Base-by-base conservation (phyloP, 2,113 vertebrate species). In the Sylvia atricapilla region DNA sequence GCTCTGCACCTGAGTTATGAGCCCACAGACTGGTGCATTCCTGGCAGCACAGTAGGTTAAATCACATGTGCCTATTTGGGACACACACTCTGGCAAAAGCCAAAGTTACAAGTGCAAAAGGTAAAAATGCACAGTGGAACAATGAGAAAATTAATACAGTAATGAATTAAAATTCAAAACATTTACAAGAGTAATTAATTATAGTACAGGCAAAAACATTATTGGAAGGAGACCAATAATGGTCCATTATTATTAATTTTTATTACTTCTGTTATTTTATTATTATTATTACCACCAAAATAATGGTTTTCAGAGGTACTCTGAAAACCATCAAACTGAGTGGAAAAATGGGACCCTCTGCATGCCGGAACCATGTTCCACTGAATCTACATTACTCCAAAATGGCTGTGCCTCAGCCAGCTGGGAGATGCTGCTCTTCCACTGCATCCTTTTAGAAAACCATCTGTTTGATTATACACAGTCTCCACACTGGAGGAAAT, bases 61-160 rank as follows among this genome's bases (percentile, higher is more conserved):
- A 75, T 15, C 4, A 1, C 16, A 2, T 6, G 8, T 25, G 30
- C 28, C 33, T 20, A 0, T 37, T 7, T n/a, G 67, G 70, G 49
- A 37, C 37, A 25, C 3, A 2, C 3, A 11, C 21, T 70, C 53
- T 67, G 41, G 35, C 14, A 58, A 39, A 83, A 18, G n/a, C 19
- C 53, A 62, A 46, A 47, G 49, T 46, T 76, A 30, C 25, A 19
- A 31, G 6, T 0, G 1, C 9, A 76, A 73, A 56, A 33, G 27
- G 13, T 30, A 31, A 78, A 62, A 60, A 23, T 13, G 4, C 14
- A 70, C 12, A 5, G 20, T 15, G 22, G 72, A 72, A 11, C n/a
- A 84, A 9, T 37, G 15, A 33, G 27, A 64, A 91, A 60, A 50
- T 35, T 2, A 89, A 66, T 18, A 55, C 3, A 4, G 11, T 21